Base-by-base conservation (phyloP, 1,140 invertebrate species). In the Anthonomus grandis region DNA sequence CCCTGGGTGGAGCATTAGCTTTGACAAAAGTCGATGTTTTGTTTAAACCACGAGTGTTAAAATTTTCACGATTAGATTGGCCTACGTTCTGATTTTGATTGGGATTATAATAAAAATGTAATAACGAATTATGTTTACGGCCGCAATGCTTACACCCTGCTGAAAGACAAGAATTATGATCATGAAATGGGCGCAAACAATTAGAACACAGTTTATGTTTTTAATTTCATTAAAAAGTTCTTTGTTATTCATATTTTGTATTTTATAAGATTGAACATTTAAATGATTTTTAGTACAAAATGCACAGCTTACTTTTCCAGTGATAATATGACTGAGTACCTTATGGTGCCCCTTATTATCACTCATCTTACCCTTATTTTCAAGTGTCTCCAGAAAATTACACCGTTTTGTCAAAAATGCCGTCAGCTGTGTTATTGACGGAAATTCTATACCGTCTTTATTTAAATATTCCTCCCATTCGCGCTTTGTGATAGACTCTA, bases 261-360 rank as follows among this genome's bases (percentile, higher is more conserved):
- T 34, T 38, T 54, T 27, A 18, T 50, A 4, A 42, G 47, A 56
- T 3, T 46, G 17, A 41, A 57, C 39, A 41, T 46, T 48, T 42
- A 17, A 18, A 56, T 60, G 57, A 39, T 38, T 31, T 10, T 24
- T 46, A 21, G 25, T 58, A 18, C 51, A 59, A 57, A 57, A 41
- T 10, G 9, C 9, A 18, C 39, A 41, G 10, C 18, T 8, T 9
- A 41, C 17, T 13, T 15, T 15, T n/a, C 39, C 18, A 8, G 6
- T 41, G 17, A 10, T 15, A 17, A 41, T 41, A 18, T 10, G 17
- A 10, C 9, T 9, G 9, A 10, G 9, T 41, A 41, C 8, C 18
- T n/a, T 13, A 10, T 15, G 6, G 8, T 41, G 9, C 9, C 9
- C 39, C 10, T 15, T 41, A n/a, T 41, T 47, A 13, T 49, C n/a